Evolutionary conservation across 2,888 invertebrate species (phyloP).

Genomic region (Cantharis lateralis): DNA sequence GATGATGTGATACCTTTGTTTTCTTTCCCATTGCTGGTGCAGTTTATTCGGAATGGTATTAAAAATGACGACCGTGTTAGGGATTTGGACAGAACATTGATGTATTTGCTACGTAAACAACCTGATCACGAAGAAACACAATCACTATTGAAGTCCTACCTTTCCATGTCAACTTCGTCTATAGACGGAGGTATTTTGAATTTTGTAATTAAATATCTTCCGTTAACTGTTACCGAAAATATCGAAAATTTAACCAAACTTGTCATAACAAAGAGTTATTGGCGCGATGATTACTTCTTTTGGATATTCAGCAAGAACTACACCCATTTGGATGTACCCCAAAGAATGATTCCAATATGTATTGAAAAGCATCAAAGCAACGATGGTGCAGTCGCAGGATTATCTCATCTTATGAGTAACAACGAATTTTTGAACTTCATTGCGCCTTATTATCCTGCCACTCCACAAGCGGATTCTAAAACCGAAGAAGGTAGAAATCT

Average conservation of each 20-base stretch:
- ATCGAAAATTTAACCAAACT: neutral
- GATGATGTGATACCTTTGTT: neutral
- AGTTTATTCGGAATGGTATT: neutral
- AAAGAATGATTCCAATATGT: neutral
- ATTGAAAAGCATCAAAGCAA: neutral
- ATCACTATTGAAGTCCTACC: neutral
- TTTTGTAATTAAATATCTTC: neutral
- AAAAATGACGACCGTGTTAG: neutral
- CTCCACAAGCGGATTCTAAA: neutral
- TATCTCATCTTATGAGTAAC: neutral
- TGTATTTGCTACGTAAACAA: neutral
- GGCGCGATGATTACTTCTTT: neutral
- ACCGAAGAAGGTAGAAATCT: neutral
- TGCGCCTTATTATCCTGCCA: neutral
- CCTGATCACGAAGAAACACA: neutral
- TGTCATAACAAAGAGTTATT: neutral
- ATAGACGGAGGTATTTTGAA: neutral
- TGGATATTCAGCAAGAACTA: neutral
- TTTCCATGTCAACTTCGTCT: neutral
- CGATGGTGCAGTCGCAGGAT: neutral
- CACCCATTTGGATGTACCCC: neutral
- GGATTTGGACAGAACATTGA: neutral
- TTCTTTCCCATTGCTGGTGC: neutral
- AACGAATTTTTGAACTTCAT: neutral
- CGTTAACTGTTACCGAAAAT: neutral